Evolutionary conservation across 1,140 invertebrate genomes (phyloP).

Genomic region (Leucophenga varia): DNA sequence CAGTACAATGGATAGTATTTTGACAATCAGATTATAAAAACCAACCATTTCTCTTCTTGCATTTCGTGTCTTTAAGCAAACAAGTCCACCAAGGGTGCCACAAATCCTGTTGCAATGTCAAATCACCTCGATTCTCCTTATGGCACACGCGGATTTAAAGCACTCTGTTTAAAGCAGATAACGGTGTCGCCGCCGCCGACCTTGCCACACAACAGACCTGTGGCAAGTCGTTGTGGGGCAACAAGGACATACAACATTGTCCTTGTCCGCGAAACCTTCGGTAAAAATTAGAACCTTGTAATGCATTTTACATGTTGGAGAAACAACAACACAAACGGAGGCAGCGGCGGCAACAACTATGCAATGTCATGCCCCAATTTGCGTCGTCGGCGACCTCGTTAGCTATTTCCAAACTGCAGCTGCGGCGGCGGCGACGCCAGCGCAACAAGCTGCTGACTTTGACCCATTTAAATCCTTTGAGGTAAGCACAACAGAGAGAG

Average conservation of each 20-base stretch:
- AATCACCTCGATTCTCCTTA: too few relatives aligned
- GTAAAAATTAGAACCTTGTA: constrained; percentile 31
- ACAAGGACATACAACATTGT: too few relatives aligned
- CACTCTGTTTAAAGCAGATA: not conserved
- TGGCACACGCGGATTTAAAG: constrained; percentile 4
- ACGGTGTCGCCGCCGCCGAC: constrained; percentile 2
- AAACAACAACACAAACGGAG: not conserved
- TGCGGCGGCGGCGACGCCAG: constrained; percentile 9
- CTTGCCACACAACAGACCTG: too few relatives aligned
- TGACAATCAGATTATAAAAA: too few relatives aligned
- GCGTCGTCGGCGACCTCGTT: constrained; percentile 28
- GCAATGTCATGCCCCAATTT: constrained; percentile 50
- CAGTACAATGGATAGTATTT: too few relatives aligned
- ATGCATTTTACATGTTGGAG: constrained; percentile 22
- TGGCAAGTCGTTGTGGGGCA: too few relatives aligned
- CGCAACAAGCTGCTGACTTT: constrained; percentile 50
- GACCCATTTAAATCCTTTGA: constrained; percentile 52
- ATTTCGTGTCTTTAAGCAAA: too few relatives aligned
- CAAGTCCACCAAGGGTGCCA: constrained; percentile 3
- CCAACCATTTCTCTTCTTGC: too few relatives aligned
- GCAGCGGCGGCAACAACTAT: constrained; percentile 16
- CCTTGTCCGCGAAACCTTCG: constrained; percentile 21
- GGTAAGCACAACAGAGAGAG: constrained; percentile 25
- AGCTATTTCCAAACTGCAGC: constrained; percentile 36
- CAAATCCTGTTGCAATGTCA: constrained; percentile 37